Conservation (phyloP, 2,888 invertebrate genomes). For the Apodemia mormo region DNA sequence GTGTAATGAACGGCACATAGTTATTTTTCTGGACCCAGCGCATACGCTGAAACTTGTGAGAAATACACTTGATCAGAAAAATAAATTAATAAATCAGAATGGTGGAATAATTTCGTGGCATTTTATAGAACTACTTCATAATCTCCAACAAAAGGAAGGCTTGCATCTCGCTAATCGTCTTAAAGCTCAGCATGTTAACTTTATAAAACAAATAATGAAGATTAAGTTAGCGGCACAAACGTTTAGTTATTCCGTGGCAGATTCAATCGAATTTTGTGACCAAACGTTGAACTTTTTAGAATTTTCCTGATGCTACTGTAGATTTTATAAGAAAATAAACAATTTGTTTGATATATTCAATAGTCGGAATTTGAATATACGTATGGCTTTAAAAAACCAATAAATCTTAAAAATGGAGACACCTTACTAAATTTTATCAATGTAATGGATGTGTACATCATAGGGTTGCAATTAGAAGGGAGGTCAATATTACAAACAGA, state of each 20-base stretch:
- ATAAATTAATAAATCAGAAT: neutral
- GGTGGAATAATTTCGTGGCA: constrained; percentile 13
- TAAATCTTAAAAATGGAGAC: neutral
- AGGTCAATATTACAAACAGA: neutral
- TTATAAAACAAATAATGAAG: constrained; percentile 28
- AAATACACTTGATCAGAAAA: constrained; percentile 1
- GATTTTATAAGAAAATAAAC: constrained; percentile 13
- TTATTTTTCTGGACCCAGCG: neutral
- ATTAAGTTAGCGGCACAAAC: constrained; percentile 22
- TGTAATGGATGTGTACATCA: neutral
- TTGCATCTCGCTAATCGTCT: constrained; percentile 26
- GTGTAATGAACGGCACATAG: neutral
- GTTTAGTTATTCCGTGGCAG: constrained; percentile 1
- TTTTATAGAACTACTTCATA: constrained; percentile 11
- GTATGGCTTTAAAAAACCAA: constrained; percentile 11
- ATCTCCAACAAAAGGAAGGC: constrained; percentile 8
- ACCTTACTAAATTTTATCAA: too few species aligned
- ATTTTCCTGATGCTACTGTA: constrained; percentile 2
- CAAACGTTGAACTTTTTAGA: neutral
- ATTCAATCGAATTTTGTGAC: constrained; percentile 11
- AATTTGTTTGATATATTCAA: constrained; percentile 3
- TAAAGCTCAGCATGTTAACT: constrained; percentile 25
- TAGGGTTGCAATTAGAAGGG: neutral
- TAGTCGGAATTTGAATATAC: constrained; percentile 1
- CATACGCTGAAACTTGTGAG: neutral